Evolutionary conservation across 2,888 invertebrate genomes (phyloP).

Genomic region (Oxystoma pomonae): DNA sequence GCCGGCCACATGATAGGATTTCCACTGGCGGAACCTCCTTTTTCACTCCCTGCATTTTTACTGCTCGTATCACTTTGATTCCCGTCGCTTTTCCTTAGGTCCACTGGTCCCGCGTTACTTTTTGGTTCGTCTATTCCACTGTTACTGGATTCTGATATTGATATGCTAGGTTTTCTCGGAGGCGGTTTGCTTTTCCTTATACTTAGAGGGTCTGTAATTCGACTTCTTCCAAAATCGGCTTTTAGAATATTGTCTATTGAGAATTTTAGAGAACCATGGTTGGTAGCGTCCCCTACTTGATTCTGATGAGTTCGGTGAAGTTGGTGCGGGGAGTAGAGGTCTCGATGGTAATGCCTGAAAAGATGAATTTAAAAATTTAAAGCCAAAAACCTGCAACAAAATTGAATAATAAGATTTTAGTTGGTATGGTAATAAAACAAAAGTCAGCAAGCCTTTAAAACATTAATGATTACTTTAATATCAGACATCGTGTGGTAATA

Average conservation of each 20-base stretch:
- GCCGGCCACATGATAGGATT: slow-evolving; percentile 79
- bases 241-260: slow-evolving; percentile 84
- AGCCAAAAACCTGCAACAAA: too few species aligned
- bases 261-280: slow-evolving; percentile 61
- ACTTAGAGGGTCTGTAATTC: slow-evolving; percentile 64
- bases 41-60: slow-evolving; percentile 39
- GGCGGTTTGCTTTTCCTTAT: slow-evolving; percentile 52
- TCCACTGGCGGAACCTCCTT: slow-evolving; percentile 39
- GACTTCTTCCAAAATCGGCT: slow-evolving; percentile 72
- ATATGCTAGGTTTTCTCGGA: slow-evolving; percentile 11
- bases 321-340: slow-evolving; percentile 16
- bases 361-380: too few species aligned
- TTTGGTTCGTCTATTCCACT: not conserved
- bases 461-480: too few species aligned
- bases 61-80: slow-evolving; percentile 12
- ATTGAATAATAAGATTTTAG: too few species aligned
- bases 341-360: slow-evolving; percentile 26
- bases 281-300: slow-evolving; percentile 25
- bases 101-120: slow-evolving; percentile 38
- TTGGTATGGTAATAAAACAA: too few species aligned
- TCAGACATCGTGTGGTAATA: too few species aligned
- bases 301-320: slow-evolving; percentile 13
- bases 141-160: slow-evolving; percentile 11
- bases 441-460: too few species aligned
- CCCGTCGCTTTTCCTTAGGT: slow-evolving; percentile 43